A percentile compares a stretch with the other conserved stretches of the same genome.
Conservation (phyloP, 2,797 vertebrate species). For the Sebastes iracundus region DNA sequence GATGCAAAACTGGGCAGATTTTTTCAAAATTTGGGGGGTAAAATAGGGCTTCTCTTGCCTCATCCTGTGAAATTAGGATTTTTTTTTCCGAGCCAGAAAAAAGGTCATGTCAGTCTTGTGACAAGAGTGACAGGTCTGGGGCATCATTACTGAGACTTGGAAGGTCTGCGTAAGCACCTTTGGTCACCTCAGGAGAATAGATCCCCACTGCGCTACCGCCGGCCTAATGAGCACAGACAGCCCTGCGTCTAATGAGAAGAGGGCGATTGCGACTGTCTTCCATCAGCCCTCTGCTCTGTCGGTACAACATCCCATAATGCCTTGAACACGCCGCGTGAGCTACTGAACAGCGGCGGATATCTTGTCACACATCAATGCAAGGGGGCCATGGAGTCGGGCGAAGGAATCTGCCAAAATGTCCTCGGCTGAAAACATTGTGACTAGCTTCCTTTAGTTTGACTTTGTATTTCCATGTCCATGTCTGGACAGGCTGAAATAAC, state of each 20-base stretch:
- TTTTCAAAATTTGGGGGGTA: constrained; percentile 20
- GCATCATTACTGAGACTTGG: constrained; percentile 77
- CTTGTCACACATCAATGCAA: constrained; percentile 53
- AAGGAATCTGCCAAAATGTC: constrained; percentile 26
- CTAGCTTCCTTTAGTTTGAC: neutral
- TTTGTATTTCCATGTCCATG: constrained; percentile 14
- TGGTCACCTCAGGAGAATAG: constrained; percentile 76
- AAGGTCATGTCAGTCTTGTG: constrained; percentile 75
- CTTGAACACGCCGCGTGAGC: constrained; percentile 43
- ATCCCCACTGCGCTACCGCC: constrained; percentile 52
- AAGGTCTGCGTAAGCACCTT: constrained; percentile 77
- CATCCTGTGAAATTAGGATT: constrained; percentile 51
- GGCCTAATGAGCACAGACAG: constrained; percentile 76
- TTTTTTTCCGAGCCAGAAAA: constrained; percentile 54
- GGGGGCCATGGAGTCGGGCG: neutral
- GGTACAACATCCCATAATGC: constrained; percentile 69
- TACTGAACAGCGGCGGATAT: constrained; percentile 27
- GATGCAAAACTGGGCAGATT: constrained; percentile 33
- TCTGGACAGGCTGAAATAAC: constrained; percentile 15
- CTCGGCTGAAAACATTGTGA: constrained; percentile 21
- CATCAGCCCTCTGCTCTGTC: constrained; percentile 63
- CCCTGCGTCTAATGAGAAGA: constrained; percentile 69
- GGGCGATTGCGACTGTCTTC: constrained; percentile 64
- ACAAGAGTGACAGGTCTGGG: constrained; percentile 71
- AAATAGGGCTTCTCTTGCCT: constrained; percentile 40